phyloP scores from a whole-genome alignment of 2,797 vertebrate species.

The Periophthalmus magnuspinnatus region DNA sequence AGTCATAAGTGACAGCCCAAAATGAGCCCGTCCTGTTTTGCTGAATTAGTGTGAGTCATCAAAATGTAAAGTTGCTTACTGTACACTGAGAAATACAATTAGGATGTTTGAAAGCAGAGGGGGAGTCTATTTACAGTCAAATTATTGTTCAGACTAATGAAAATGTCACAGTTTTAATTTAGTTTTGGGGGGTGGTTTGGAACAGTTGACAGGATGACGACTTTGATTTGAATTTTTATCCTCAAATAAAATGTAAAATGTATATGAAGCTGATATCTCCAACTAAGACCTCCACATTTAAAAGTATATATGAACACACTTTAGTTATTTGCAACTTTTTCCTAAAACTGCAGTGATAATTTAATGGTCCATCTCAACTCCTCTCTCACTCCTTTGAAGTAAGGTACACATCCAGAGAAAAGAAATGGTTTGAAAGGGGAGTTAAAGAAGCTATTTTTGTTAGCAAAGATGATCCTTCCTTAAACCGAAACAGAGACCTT shows the following conservation, averaged over 20 bases:
- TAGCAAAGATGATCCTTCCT: too few species aligned
- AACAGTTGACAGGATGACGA: not conserved
- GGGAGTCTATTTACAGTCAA: not conserved
- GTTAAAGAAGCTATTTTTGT: too few species aligned
- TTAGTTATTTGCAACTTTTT: not conserved
- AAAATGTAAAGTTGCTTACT: slow-evolving; percentile 10
- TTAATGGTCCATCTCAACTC: too few species aligned
- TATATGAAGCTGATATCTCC: not conserved
- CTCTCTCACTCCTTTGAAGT: too few species aligned
- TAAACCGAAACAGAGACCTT: too few species aligned
- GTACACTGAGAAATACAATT: slow-evolving; percentile 1
- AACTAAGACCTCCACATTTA: not conserved
- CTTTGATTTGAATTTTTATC: not conserved
- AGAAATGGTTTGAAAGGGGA: too few species aligned
- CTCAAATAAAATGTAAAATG: not conserved
- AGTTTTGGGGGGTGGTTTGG: not conserved
- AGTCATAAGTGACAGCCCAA: slow-evolving; percentile 3
- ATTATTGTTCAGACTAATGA: not conserved
- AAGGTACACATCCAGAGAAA: too few species aligned
- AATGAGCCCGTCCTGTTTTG: not conserved
- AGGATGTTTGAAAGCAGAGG: not conserved
- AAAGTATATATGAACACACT: not conserved
- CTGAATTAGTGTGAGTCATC: not conserved
- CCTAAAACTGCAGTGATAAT: too few species aligned
- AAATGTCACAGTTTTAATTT: not conserved